Evolutionary conservation across 2,888 invertebrate genomes (phyloP).

Genomic region (Augiades crinisus): DNA sequence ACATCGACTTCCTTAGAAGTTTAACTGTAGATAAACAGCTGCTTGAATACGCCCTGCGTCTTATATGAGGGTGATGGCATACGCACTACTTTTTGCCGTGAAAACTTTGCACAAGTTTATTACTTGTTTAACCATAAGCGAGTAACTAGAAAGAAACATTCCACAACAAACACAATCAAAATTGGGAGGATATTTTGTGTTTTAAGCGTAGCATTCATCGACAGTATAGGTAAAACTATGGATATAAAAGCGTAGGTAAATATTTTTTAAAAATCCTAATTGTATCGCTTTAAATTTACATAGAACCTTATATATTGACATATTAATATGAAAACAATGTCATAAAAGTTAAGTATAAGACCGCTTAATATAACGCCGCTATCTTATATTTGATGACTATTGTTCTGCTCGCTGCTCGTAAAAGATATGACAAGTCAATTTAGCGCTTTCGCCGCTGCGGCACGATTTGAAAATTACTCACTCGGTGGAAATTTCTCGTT

Average conservation of each 20-base stretch:
- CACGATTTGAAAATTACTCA: conserved; percentile 23
- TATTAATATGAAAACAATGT: too few relatives aligned
- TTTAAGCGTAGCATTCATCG: too few relatives aligned
- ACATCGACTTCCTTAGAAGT: conserved; percentile 54
- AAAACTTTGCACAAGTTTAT: neutral
- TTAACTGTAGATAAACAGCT: conserved; percentile 58
- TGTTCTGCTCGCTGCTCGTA: neutral
- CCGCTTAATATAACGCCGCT: too few relatives aligned
- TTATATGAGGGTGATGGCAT: conserved; percentile 18
- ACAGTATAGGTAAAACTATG: too few relatives aligned
- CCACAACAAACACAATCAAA: too few relatives aligned
- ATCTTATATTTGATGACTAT: neutral
- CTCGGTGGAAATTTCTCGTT: conserved; percentile 22
- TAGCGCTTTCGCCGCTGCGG: neutral
- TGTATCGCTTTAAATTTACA: too few relatives aligned
- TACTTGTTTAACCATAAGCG: neutral
- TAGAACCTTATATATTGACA: too few relatives aligned
- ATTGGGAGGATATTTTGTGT: too few relatives aligned
- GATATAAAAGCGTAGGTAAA: too few relatives aligned
- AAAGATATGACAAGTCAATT: neutral
- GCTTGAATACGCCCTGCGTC: conserved; percentile 41
- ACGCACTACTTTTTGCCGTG: conserved; percentile 9
- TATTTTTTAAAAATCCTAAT: too few relatives aligned
- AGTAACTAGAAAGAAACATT: too few relatives aligned
- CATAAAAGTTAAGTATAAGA: too few relatives aligned